phyloP scores from a whole-genome alignment of 1,140 invertebrate species.

The Bombus difficillimus region DNA sequence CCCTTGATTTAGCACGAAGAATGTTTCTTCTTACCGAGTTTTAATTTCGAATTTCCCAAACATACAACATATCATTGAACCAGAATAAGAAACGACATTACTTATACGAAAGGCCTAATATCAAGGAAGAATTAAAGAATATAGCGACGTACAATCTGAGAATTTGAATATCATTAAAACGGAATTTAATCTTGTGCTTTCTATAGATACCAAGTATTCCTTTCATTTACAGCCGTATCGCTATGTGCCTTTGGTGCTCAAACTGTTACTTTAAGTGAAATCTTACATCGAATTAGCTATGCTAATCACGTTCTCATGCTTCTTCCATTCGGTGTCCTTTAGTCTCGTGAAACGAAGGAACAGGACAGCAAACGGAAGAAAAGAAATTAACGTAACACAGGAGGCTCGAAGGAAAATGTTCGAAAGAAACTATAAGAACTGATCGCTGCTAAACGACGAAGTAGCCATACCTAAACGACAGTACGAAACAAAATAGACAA shows the following conservation, averaged over 20 bases:
- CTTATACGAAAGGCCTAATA: not conserved
- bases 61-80: not conserved
- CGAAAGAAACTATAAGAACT: constrained; percentile 27
- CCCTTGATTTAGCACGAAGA: not conserved
- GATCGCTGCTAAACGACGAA: constrained; percentile 51
- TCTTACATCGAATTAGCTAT: not conserved
- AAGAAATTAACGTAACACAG: not conserved
- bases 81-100: not conserved
- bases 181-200: not conserved
- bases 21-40: not conserved
- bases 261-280: not conserved
- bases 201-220: not conserved
- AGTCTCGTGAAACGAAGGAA: constrained; percentile 36
- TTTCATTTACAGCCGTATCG: not conserved
- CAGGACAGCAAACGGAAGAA: not conserved
- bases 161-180: not conserved
- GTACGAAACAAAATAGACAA: not conserved
- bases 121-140: not conserved
- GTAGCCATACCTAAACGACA: constrained; percentile 50
- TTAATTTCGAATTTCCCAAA: not conserved
- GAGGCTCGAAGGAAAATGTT: constrained; percentile 13
- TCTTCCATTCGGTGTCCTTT: not conserved
- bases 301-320: constrained; percentile 8
- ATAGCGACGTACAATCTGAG: not conserved
- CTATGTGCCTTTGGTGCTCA: not conserved